phyloP scores from a whole-genome alignment of 2,797 vertebrate species.

The Apodemus agrarius region DNA sequence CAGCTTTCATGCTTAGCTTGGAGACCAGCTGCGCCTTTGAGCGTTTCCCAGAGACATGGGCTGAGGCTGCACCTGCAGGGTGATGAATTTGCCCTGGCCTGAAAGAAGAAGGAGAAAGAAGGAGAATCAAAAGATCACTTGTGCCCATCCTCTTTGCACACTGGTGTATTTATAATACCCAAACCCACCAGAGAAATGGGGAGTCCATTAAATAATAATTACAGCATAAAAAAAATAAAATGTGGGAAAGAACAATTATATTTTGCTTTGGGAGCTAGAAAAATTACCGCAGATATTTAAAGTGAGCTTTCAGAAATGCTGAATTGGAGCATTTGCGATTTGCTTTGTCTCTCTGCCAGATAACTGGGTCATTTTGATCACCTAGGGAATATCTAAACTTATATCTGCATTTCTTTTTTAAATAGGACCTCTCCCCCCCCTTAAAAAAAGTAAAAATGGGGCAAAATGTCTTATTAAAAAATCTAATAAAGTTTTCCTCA shows the following conservation, averaged over 20 bases:
- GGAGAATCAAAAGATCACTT: slow-evolving; percentile 42
- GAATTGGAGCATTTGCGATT: background rate
- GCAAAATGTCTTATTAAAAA: background rate
- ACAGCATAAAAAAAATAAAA: slow-evolving; percentile 6
- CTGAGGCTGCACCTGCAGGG: background rate
- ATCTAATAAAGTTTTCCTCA: background rate
- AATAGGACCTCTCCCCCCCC: background rate
- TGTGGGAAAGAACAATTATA: background rate
- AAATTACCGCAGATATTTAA: background rate
- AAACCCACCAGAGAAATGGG: background rate
- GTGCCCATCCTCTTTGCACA: background rate
- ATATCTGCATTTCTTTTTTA: background rate
- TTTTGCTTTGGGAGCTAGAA: background rate
- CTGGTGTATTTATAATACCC: background rate
- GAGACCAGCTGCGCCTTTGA: slow-evolving; percentile 51
- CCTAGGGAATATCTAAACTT: background rate
- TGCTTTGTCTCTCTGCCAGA: background rate
- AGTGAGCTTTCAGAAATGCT: background rate
- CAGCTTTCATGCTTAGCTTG: slow-evolving; percentile 40
- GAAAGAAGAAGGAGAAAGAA: background rate
- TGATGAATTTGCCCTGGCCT: background rate
- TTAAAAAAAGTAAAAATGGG: background rate
- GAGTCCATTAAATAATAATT: background rate
- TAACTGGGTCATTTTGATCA: slow-evolving; percentile 22
- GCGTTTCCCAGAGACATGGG: slow-evolving; percentile 43